phyloP scores from a whole-genome alignment of 1,140 invertebrate genomes.

The Penaeus vannamei region DNA sequence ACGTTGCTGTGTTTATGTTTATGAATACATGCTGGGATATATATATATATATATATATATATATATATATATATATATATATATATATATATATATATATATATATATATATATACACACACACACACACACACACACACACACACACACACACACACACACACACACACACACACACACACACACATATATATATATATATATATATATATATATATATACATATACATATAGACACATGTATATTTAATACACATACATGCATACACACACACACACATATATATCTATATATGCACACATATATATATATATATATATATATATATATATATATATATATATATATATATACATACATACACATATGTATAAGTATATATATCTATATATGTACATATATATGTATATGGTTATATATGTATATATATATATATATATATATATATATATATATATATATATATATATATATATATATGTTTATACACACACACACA shows the following conservation, averaged over 20 bases:
- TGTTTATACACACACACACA: not conserved
- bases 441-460: too few species aligned
- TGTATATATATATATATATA: not conserved
- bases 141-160: slow-evolving; percentile 2
- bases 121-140: slow-evolving; percentile 29
- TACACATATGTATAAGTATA: not conserved
- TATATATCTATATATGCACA: not conserved
- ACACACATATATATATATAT: slow-evolving; percentile 1
- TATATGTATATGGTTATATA: not conserved
- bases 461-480: too few species aligned
- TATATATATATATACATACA: not conserved
- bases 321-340: not conserved
- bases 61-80: not conserved
- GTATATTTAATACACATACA: not conserved
- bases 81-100: not conserved
- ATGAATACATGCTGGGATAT: too few species aligned
- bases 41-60: not conserved
- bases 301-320: not conserved
- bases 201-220: not conserved
- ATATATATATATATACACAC: not conserved
- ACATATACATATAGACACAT: not conserved
- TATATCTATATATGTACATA: not conserved
- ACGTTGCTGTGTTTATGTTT: not conserved
- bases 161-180: slow-evolving; percentile 35
- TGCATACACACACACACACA: slow-evolving; percentile 15